Conservation (phyloP, 2,888 invertebrate species). For the Ennomos fuscantarius region DNA sequence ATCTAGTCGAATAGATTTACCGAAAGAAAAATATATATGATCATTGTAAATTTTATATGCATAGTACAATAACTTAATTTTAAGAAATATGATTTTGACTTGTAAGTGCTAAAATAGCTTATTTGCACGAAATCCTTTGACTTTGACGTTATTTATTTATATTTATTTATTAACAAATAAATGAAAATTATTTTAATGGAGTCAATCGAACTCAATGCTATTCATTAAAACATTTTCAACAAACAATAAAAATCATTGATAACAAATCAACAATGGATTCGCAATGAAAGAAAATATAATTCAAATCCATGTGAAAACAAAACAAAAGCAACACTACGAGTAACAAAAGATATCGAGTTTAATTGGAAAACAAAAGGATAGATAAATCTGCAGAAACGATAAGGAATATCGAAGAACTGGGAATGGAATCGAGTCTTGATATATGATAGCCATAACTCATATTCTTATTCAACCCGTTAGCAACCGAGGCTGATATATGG, state of each 20-base stretch:
- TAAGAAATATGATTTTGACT: too few species aligned
- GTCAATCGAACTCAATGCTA: constrained; percentile 5
- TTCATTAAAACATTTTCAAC: constrained; percentile 1
- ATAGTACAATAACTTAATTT: too few species aligned
- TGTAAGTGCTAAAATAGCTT: too few species aligned
- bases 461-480: constrained; percentile 1
- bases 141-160: too few species aligned
- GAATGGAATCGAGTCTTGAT: constrained; percentile 17
- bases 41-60: too few species aligned
- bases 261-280: constrained; percentile 16
- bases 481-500: constrained; percentile 9
- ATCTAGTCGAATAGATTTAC: too few species aligned
- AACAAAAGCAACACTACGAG: constrained; percentile 9
- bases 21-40: too few species aligned
- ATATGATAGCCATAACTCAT: constrained; percentile 22
- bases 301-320: constrained; percentile 9
- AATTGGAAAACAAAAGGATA: constrained; percentile 21
- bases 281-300: constrained; percentile 7
- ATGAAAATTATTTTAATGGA: constrained; percentile 4
- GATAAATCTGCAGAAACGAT: constrained; percentile 10
- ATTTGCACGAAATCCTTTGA: too few species aligned
- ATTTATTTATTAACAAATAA: too few species aligned
- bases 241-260: constrained; percentile 13
- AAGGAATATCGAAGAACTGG: constrained; percentile 13
- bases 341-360: constrained; percentile 22